Percentiles rank a stretch among this genome's conserved stretches.
Evolutionary conservation across 1,140 invertebrate species (phyloP).

Genomic region (Zaprionus tsacasi): DNA sequence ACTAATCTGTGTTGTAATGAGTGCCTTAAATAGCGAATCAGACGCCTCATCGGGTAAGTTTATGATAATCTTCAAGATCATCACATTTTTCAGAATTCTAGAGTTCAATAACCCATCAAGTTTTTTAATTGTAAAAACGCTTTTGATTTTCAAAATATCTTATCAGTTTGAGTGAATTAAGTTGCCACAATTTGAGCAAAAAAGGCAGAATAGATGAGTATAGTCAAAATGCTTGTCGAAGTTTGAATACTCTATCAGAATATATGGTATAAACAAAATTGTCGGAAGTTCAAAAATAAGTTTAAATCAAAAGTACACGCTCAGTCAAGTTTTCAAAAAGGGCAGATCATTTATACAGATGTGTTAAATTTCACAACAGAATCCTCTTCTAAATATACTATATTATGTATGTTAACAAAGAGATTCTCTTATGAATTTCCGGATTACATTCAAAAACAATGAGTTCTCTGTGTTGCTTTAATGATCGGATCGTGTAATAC

Average conservation of each 20-base stretch:
- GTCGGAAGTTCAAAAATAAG: not conserved
- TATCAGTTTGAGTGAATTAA: not conserved
- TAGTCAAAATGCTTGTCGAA: not conserved
- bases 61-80: constrained; percentile 4
- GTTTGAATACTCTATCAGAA: not conserved
- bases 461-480: not conserved
- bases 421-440: not conserved
- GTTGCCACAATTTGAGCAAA: not conserved
- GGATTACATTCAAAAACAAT: constrained; percentile 1
- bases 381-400: not conserved
- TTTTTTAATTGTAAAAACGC: not conserved
- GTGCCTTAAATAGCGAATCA: constrained; percentile 54
- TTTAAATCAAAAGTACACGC: too few species aligned
- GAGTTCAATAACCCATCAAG: not conserved
- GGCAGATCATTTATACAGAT: not conserved
- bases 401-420: constrained; percentile 1
- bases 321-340: not conserved
- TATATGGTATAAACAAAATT: not conserved
- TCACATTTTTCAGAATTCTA: not conserved
- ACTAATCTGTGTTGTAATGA: constrained; percentile 71
- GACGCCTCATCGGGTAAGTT: constrained; percentile 55
- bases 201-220: not conserved
- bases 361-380: not conserved
- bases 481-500: not conserved
- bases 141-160: not conserved